These are phyloP conservation scores for Drosophila lacteicornis DNA, from an alignment of 1,140 invertebrate species.

Conservation along the genomic window DNA sequence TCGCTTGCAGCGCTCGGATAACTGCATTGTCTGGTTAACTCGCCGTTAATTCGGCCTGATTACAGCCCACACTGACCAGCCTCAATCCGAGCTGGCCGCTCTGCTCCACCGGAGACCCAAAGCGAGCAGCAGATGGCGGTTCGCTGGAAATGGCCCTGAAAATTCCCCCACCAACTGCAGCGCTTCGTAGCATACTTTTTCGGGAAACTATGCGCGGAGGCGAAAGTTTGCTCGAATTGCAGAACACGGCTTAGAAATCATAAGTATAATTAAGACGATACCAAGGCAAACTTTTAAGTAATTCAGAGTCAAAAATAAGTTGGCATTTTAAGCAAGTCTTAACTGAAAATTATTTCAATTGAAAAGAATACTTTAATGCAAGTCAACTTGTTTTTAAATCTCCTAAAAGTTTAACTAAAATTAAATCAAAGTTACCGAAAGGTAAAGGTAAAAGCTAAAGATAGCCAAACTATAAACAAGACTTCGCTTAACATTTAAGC, in stretches of 20 bases:
- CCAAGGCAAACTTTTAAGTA: background rate
- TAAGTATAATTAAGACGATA: background rate
- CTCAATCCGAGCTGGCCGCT: background rate
- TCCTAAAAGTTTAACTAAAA: background rate
- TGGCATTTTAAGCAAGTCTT: background rate
- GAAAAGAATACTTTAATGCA: background rate
- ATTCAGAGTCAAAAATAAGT: background rate
- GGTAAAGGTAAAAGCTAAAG: no score
- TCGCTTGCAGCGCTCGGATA: constrained; percentile 21
- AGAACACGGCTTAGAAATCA: background rate
- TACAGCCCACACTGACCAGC: constrained; percentile 16
- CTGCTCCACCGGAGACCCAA: constrained; percentile 1
- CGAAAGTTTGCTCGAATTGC: constrained; percentile 6
- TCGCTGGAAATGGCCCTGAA: constrained; percentile 21
- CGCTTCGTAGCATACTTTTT: constrained; percentile 40
- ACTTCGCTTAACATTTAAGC: background rate
- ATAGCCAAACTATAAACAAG: background rate
- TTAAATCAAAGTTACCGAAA: background rate
- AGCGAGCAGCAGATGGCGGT: constrained; percentile 7
- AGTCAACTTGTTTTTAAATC: no score
- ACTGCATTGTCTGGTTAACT: constrained; percentile 36
- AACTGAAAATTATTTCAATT: background rate
- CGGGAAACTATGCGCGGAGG: background rate
- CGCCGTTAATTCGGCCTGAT: constrained; percentile 25
- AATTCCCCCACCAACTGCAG: constrained; percentile 4